Evolutionary conservation across 1,140 invertebrate species (phyloP), one percentile per base, ranked within the genome.

Genomic region (Drosophila burlai): DNA sequence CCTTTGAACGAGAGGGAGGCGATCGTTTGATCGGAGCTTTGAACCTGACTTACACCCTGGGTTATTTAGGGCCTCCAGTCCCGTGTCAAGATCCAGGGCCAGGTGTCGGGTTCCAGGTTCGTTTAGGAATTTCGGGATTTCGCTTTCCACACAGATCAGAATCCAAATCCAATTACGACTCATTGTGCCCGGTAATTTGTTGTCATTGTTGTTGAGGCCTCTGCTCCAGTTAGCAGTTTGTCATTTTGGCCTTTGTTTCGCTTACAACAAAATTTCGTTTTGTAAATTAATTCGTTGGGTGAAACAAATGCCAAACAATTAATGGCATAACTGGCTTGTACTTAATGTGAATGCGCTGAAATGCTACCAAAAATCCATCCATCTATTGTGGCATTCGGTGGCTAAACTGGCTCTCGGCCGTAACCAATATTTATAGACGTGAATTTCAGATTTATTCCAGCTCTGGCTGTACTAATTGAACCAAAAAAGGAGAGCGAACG

Each of bases 321-420:
- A 67, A 58, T 78, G 75, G 69, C 46, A 61, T 55, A 75, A 80
- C 75, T 79, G 79, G 81, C 81, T 65, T 71, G 58, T 58, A 52
- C 46, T 80, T 81, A 83, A 86, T 76, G 83, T 83, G 72, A 78
- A 77, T 61, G 69, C 80, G 49, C 64, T 43, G 49, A 55, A 52
- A 9, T 77, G 83, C 76, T 87, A 83, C 72, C 72, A 75, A 42
- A 76, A 80, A 80, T 43, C 71, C 54, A 87, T 87, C 72, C 76
- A 87, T 87, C 84, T 87, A 83, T 71, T 64, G 46, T 50, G 24
- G 50, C 52, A 49, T 66, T 49, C 75, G 68, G 62, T 73, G 75
- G 74, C 82, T 65, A 80, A 87, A 80, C 80, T 63, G 76, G 76
- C 75, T 79, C 34, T 15, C 45, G 46, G 11, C 47, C 11, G 34